Evolutionary conservation across 2,113 vertebrate genomes (phyloP).

Genomic region (Sceloporus tristichus): DNA sequence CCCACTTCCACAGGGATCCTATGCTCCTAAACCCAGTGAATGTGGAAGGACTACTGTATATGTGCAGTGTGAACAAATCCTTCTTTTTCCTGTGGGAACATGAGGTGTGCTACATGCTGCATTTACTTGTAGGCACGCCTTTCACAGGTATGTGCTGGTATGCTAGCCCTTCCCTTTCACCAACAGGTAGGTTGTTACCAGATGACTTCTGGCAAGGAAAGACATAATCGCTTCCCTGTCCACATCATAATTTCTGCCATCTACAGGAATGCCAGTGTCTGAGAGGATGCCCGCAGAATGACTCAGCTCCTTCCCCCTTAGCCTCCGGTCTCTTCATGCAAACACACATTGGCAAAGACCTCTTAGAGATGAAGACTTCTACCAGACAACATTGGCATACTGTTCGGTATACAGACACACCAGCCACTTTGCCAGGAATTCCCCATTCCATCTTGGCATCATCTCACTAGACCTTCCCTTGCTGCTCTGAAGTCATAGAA

Average conservation of each 20-base stretch:
- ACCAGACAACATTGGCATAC: background rate
- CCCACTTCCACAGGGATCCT: too few species aligned
- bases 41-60: too few species aligned
- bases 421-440: background rate
- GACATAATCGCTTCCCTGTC: background rate
- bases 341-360: background rate
- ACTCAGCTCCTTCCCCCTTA: background rate
- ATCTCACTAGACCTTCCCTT: background rate
- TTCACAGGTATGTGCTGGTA: too few species aligned
- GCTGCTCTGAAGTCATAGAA: background rate
- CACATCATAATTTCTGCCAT: background rate
- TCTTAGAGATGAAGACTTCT: background rate
- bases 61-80: too few species aligned
- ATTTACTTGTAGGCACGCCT: too few species aligned
- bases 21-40: too few species aligned
- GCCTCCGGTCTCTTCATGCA: background rate
- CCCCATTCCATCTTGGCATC: background rate
- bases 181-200: background rate
- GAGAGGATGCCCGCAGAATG: background rate
- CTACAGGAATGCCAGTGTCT: background rate
- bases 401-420: too few species aligned
- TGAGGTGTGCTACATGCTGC: background rate
- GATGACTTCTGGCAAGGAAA: background rate
- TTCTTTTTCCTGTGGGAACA: background rate
- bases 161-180: background rate